Percentiles rank a stretch among this genome's conserved stretches.
Conservation (phyloP, 2,113 vertebrate genomes). For the Hiodon alosoides region DNA sequence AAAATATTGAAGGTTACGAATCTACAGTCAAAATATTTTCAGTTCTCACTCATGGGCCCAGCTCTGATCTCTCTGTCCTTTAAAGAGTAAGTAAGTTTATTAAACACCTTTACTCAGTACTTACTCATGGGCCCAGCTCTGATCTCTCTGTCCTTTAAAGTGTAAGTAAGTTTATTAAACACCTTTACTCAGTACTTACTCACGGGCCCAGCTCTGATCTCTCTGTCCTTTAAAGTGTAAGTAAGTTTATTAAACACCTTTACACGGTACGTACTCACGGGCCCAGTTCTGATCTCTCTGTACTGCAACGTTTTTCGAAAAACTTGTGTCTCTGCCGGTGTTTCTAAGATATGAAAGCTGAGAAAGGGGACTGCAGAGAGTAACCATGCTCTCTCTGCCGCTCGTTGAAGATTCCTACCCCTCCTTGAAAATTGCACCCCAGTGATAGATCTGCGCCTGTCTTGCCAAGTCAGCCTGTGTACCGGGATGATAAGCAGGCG, state of each 20-base stretch:
- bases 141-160: neutral
- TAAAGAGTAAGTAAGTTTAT: no score
- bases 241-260: no score
- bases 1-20: neutral
- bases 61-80: neutral
- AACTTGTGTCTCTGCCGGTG: neutral
- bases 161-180: no score
- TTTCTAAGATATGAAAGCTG: no score
- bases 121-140: neutral
- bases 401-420: conserved; percentile 5
- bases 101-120: no score
- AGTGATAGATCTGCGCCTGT: conserved; percentile 27
- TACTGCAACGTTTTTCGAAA: neutral
- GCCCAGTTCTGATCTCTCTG: neutral
- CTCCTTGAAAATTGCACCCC: conserved; percentile 23
- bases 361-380: neutral
- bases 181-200: conserved; percentile 3
- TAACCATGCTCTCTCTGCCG: neutral
- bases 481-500: conserved; percentile 1
- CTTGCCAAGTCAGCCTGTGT: conserved; percentile 26
- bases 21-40: neutral
- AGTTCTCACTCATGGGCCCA: neutral
- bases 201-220: neutral
- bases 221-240: no score
- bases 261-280: neutral